phyloP scores from a whole-genome alignment of 2,888 invertebrate genomes.

The Harpalus rufipes region DNA sequence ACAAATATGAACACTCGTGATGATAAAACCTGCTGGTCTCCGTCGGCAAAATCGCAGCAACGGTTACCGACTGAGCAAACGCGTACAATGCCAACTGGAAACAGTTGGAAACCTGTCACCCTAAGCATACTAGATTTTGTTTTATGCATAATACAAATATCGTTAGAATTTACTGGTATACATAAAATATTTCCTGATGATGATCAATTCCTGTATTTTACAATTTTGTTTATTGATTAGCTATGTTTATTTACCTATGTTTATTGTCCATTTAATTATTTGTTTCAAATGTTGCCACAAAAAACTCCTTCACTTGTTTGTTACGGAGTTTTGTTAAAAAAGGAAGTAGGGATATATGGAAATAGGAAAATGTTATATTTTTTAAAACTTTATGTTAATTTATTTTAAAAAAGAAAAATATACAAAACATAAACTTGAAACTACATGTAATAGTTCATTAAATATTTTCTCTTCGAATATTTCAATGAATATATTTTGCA shows the following conservation, averaged over 20 bases:
- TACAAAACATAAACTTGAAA: too few species aligned
- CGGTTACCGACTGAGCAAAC: slow-evolving; percentile 44
- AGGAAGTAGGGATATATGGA: neutral
- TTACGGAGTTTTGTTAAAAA: neutral
- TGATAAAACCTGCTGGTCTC: slow-evolving; percentile 16
- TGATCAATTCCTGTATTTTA: slow-evolving; percentile 12
- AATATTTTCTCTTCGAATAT: too few species aligned
- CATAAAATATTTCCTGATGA: slow-evolving; percentile 28
- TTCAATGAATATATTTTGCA: too few species aligned
- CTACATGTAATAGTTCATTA: too few species aligned
- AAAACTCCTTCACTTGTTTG: neutral
- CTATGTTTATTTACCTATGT: neutral
- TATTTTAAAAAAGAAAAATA: too few species aligned
- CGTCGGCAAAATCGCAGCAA: slow-evolving; percentile 35
- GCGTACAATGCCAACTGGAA: slow-evolving; percentile 28
- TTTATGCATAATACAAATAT: slow-evolving; percentile 48
- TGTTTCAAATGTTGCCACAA: neutral
- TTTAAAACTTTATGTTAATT: neutral
- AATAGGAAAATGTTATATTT: neutral
- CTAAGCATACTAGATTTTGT: slow-evolving; percentile 49
- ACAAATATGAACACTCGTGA: slow-evolving; percentile 57
- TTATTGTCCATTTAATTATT: slow-evolving; percentile 6
- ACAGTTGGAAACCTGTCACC: slow-evolving; percentile 17
- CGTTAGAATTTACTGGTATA: slow-evolving; percentile 18
- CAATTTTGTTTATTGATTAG: neutral